phyloP scores from a whole-genome alignment of 2,113 vertebrate genomes.

The Fregetta grallaria region DNA sequence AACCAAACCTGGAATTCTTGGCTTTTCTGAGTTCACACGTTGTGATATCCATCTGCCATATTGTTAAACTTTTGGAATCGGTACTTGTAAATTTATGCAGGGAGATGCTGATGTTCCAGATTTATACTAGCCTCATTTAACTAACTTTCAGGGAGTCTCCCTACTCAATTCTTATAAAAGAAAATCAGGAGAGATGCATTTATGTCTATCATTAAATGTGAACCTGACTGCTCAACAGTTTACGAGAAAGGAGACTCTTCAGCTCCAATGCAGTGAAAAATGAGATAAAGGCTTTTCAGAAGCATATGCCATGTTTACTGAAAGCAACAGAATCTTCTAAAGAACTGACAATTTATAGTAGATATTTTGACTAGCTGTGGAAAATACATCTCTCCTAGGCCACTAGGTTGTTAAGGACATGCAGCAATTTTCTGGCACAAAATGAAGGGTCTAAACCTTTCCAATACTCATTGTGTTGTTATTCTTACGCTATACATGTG shows the following conservation, averaged over 20 bases:
- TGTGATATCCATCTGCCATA: background rate
- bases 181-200: background rate
- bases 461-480: background rate
- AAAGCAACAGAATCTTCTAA: background rate
- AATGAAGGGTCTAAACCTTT: background rate
- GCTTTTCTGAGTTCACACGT: slow-evolving; percentile 16
- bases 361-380: background rate
- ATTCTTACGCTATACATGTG: background rate
- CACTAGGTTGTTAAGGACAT: background rate
- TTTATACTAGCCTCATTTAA: background rate
- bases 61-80: slow-evolving; percentile 13
- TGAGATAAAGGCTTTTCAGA: background rate
- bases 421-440: background rate
- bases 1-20: background rate
- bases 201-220: background rate
- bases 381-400: background rate
- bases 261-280: background rate
- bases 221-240: background rate
- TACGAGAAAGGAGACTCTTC: background rate
- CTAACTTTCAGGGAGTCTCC: background rate
- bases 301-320: background rate
- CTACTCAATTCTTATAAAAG: background rate
- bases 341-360: background rate
- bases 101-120: background rate
- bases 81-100: slow-evolving; percentile 37